phyloP scores from a whole-genome alignment of 2,113 vertebrate species.

The Fukomys damarensis region DNA sequence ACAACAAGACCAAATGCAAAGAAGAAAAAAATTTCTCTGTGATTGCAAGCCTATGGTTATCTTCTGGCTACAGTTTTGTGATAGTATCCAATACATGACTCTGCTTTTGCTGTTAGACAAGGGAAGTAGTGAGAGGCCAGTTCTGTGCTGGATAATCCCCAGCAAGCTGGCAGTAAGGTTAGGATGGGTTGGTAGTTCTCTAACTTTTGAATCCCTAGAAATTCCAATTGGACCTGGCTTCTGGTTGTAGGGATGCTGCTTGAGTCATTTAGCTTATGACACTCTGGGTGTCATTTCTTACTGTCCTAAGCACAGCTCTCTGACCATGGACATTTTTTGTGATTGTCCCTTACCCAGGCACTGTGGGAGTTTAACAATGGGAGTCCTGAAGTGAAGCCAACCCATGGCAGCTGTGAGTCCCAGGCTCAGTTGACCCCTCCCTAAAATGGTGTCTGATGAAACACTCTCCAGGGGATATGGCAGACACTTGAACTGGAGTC shows the following conservation, averaged over 20 bases:
- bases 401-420: not conserved
- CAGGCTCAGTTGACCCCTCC: not conserved
- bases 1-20: no score
- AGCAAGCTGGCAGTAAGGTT: not conserved
- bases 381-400: no score
- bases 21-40: no score
- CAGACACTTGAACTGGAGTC: no score
- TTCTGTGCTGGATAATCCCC: no score
- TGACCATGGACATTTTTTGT: not conserved
- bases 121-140: not conserved
- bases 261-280: not conserved
- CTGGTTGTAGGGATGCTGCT: not conserved
- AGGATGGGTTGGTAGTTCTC: not conserved
- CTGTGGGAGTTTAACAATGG: not conserved
- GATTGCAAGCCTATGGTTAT: no score
- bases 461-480: not conserved
- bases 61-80: no score
- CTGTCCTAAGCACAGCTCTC: not conserved
- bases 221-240: not conserved
- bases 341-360: not conserved
- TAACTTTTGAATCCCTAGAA: not conserved
- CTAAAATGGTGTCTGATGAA: not conserved
- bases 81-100: no score
- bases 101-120: no score
- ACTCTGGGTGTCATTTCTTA: not conserved